Conservation (phyloP, 2,797 vertebrate genomes). For the Glyptemys insculpta region DNA sequence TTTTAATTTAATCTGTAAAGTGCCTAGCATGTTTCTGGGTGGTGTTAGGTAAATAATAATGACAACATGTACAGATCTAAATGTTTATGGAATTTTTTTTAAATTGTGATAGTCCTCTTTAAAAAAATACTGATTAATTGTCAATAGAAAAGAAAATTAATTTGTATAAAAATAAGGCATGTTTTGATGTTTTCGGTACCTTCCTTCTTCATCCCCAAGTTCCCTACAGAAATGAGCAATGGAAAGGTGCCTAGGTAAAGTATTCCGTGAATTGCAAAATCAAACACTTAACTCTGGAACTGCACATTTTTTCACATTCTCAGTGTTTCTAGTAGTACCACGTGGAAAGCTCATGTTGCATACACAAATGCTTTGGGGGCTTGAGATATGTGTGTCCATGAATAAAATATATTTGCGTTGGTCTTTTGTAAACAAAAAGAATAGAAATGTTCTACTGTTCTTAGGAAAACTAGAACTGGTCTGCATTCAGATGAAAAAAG, state of each 20-base stretch:
- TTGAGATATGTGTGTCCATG: conserved; percentile 30
- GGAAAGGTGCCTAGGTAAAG: conserved; percentile 55
- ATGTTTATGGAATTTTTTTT: background rate
- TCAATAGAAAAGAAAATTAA: conserved; percentile 9
- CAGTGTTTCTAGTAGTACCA: conserved; percentile 35
- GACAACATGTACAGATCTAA: background rate
- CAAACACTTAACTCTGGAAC: conserved; percentile 45
- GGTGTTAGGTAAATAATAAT: background rate
- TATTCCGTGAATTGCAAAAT: conserved; percentile 54
- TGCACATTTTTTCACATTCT: conserved; percentile 51
- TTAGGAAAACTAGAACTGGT: conserved; percentile 59
- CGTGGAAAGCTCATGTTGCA: conserved; percentile 39
- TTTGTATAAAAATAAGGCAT: background rate
- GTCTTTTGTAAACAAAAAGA: conserved; percentile 55
- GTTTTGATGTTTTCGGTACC: conserved; percentile 18
- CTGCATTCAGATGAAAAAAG: conserved; percentile 38
- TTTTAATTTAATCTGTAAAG: background rate
- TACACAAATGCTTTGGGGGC: conserved; percentile 58
- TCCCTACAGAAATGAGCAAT: conserved; percentile 20
- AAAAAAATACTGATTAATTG: background rate
- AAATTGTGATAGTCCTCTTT: background rate
- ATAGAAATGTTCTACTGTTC: conserved; percentile 40
- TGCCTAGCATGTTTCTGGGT: background rate
- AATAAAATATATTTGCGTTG: conserved; percentile 37
- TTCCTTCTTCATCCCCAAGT: conserved; percentile 17